A percentile compares a stretch with the other conserved stretches of the same genome.
Evolutionary conservation across 2,113 vertebrate genomes (phyloP).

Genomic region (Rhinolophus sinicus): DNA sequence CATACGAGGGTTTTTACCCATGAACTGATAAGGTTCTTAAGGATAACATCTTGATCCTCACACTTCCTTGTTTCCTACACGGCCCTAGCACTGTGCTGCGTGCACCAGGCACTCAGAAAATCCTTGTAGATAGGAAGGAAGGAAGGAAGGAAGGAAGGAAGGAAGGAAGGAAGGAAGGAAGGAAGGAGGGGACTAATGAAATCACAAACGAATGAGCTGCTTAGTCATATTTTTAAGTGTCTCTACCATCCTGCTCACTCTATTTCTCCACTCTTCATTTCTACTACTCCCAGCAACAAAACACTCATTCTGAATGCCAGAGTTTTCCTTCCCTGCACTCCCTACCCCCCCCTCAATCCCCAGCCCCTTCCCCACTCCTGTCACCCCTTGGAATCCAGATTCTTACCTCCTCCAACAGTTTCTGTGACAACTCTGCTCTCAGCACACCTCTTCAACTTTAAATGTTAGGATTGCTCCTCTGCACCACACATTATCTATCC

Average conservation of each 20-base stretch:
- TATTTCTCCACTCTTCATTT: neutral
- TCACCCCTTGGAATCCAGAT: neutral
- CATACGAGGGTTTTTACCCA: neutral
- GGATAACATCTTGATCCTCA: neutral
- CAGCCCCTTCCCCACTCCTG: neutral
- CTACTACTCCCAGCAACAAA: neutral
- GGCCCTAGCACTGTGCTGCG: neutral
- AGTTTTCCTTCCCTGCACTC: neutral
- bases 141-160: neutral
- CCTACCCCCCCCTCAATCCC: accelerated
- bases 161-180: neutral
- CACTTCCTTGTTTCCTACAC: neutral
- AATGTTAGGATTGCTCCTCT: neutral
- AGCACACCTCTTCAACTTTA: neutral
- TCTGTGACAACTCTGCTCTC: neutral
- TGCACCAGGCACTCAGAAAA: neutral
- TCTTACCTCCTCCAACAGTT: neutral
- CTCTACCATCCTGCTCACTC: neutral
- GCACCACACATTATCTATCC: neutral
- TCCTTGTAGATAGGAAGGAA: neutral
- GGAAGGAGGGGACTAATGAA: neutral
- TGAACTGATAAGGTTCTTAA: neutral
- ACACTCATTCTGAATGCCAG: neutral
- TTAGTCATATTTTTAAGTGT: neutral
- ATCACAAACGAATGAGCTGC: neutral